Evolutionary conservation across 2,888 invertebrate species (phyloP).

Genomic region (Luffia ferchaultella): DNA sequence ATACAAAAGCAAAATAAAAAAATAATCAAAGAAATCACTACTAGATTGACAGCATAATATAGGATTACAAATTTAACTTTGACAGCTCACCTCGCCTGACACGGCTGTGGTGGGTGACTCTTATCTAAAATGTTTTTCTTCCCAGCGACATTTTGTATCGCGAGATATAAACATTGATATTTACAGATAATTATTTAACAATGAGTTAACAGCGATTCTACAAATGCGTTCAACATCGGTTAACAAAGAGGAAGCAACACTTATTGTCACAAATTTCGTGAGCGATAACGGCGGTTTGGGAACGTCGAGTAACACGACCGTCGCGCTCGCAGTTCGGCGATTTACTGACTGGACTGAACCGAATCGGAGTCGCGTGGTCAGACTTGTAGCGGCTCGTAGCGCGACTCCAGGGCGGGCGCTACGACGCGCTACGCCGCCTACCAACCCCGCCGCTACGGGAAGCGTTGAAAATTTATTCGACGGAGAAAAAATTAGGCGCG

Average conservation of each 20-base stretch:
- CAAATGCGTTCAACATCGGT: constrained; percentile 27
- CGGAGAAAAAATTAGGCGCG: constrained; percentile 46
- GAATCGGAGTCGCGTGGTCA: constrained; percentile 22
- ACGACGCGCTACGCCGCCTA: constrained; percentile 30
- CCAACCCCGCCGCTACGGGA: constrained; percentile 12
- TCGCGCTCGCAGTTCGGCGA: constrained; percentile 33
- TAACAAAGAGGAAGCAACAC: constrained; percentile 59
- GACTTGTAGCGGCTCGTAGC: constrained; percentile 16
- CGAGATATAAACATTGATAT: neutral
- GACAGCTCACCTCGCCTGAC: neutral
- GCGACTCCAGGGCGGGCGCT: constrained; percentile 10
- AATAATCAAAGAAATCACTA: too few relatives aligned
- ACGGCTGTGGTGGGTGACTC: neutral
- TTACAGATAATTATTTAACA: neutral
- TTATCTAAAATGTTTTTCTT: neutral
- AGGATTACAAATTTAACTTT: too few relatives aligned
- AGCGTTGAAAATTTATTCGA: constrained; percentile 34
- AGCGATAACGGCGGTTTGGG: constrained; percentile 25
- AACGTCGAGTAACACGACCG: constrained; percentile 36
- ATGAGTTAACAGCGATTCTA: neutral
- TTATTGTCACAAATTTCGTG: constrained; percentile 65
- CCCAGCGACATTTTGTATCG: neutral
- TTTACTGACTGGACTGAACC: constrained; percentile 33
- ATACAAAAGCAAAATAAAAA: too few relatives aligned
- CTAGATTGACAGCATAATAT: too few relatives aligned